Percentiles rank a stretch among this genome's conserved stretches.
These are phyloP conservation scores for Exocentrus adspersus DNA, from an alignment of 2,888 invertebrate genomes.

Conservation along the genomic window DNA sequence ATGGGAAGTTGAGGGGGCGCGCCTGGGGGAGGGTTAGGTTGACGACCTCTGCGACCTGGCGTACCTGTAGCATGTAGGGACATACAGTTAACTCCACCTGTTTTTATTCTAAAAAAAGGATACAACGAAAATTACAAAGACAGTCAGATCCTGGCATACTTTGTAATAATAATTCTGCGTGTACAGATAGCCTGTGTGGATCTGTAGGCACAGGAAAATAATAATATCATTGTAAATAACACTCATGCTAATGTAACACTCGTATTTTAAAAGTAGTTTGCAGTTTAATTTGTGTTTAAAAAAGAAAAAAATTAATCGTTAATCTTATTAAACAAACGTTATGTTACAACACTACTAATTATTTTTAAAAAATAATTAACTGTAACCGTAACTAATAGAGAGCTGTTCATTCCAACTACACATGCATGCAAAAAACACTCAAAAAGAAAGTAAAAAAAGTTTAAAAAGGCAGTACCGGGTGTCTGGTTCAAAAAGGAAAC, in stretches of 20 bases:
- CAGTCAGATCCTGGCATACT: constrained; percentile 22
- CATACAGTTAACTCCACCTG: constrained; percentile 34
- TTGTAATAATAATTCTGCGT: constrained; percentile 11
- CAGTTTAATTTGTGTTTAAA: constrained; percentile 3
- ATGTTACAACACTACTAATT: constrained; percentile 20
- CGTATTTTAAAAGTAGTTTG: constrained; percentile 12
- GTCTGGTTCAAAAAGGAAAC: constrained; percentile 73
- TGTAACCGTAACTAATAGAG: constrained; percentile 42
- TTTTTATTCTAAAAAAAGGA: constrained; percentile 46
- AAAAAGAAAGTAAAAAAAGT: constrained; percentile 53
- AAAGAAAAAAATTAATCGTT: constrained; percentile 28
- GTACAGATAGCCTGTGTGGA: constrained; percentile 10
- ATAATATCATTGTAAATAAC: background rate
- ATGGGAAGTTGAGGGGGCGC: constrained; percentile 29
- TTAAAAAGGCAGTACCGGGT: constrained; percentile 64
- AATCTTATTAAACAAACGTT: constrained; percentile 28
- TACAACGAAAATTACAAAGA: constrained; percentile 39
- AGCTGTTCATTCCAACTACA: constrained; percentile 53
- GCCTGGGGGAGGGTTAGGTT: constrained; percentile 40
- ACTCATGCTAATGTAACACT: constrained; percentile 17
- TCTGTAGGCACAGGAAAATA: constrained; percentile 23
- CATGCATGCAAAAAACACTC: constrained; percentile 59
- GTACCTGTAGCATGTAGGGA: constrained; percentile 50
- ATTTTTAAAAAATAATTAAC: constrained; percentile 22
- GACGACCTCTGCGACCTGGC: constrained; percentile 56